Evolutionary conservation across 2,797 vertebrate genomes (phyloP), one percentile per base, ranked within the genome.

Genomic region (Trachops cirrhosus): DNA sequence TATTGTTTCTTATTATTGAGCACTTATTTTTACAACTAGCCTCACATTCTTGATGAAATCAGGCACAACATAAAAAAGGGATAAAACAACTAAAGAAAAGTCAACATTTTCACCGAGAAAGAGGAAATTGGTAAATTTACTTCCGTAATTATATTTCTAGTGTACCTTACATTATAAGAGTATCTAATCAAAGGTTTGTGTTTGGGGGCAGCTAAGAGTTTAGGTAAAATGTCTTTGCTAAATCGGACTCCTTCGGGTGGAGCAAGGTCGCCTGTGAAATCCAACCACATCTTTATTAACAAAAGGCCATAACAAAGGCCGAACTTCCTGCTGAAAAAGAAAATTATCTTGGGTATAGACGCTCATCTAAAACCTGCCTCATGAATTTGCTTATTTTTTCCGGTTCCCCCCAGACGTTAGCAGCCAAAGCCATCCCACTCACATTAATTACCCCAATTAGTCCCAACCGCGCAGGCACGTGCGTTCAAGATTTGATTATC

Each of bases 361-460:
- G 64, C n/a, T 96, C 82, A 96, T 96, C 19, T 94, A 94, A 96
- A 97, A 78, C 52, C 32, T 52, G 41, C 83, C 89, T 91, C n/a
- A 80, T 96, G 71, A 96, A 95, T 96, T 95, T 80, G 75, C 64
- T 91, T 87, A 82, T 90, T 93, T 95, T 95, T 94, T 88, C 44
- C 68, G 84, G 9, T 8, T 97, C 94, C 92, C 88, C 94, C 95
- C 70, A 93, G 95, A 93, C n/a, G 86, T 95, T 94, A 95, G 9
- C 41, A 93, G 70, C 75, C 59, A 95, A 96, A 91, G 19, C 86
- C 79, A 75, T 95, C 92, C 68, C 18, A 68, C 16, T 80, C 82
- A 89, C 88, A 96, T 95, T 96, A 97, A 96, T 96, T 97, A 97
- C 11, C 91, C 64, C 96, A 95, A 96, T 97, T 96, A 95, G 86